Conservation (phyloP, 2,888 invertebrate species). For the Cenopis cana region DNA sequence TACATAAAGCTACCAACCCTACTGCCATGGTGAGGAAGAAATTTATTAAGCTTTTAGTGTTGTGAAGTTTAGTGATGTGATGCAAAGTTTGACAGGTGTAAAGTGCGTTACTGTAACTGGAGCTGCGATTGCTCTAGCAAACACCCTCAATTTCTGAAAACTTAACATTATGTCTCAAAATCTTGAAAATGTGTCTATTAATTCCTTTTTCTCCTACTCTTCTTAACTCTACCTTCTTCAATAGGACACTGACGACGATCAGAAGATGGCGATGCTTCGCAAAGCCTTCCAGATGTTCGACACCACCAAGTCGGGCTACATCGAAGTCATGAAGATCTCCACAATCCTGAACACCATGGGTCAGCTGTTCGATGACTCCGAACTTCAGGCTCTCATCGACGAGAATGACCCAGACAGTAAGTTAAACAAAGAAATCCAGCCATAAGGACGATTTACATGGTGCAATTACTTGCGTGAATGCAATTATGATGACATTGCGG, state of each 20-base stretch:
- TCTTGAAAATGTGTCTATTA: background rate
- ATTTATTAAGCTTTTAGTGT: constrained; percentile 50
- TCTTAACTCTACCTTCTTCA: constrained; percentile 46
- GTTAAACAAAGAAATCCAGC: constrained; percentile 15
- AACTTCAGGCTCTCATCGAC: constrained; percentile 94
- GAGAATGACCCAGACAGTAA: constrained; percentile 95
- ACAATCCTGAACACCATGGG: constrained; percentile 98
- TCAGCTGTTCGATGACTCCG: constrained; percentile 96
- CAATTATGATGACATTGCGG: too few relatives aligned
- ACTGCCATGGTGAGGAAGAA: constrained; percentile 75
- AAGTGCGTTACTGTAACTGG: constrained; percentile 45
- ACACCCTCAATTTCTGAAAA: background rate
- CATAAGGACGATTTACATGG: too few relatives aligned
- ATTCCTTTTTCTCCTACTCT: constrained; percentile 15
- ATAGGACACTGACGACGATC: constrained; percentile 88
- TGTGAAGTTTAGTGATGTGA: constrained; percentile 49
- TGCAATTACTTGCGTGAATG: too few relatives aligned
- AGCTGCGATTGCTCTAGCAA: background rate
- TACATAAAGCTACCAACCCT: constrained; percentile 70
- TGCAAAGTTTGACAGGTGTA: constrained; percentile 40
- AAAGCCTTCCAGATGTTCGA: constrained; percentile 99
- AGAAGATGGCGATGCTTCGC: constrained; percentile 95
- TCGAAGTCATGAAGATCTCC: constrained; percentile 95
- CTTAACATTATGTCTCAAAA: background rate
- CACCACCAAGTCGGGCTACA: constrained; percentile 95